Percentiles rank a stretch among this genome's conserved stretches.
Conservation (phyloP, 2,113 vertebrate genomes). For the Pagrus major region DNA sequence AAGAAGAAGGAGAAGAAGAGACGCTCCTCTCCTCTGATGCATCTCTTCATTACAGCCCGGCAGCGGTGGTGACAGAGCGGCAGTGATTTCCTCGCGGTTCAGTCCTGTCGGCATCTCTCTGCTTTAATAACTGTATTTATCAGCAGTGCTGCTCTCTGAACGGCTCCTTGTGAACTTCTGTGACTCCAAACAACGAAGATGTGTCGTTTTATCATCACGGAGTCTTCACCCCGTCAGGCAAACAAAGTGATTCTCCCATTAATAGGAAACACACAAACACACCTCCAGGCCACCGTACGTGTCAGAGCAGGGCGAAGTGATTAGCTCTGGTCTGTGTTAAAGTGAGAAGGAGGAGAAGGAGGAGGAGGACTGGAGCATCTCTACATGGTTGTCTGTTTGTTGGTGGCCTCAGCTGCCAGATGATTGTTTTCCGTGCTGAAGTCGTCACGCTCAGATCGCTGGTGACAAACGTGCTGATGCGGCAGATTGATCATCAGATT, state of each 20-base stretch:
- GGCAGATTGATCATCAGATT: too few relatives aligned
- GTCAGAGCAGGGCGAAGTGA: not conserved
- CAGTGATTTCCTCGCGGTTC: not conserved
- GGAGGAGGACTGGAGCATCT: too few relatives aligned
- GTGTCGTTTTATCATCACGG: conserved; percentile 66
- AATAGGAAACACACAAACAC: conserved; percentile 26
- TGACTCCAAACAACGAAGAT: conserved; percentile 62
- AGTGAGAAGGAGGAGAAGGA: not conserved
- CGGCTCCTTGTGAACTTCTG: too few relatives aligned
- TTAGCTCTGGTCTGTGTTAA: conserved; percentile 2
- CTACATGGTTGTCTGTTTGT: too few relatives aligned
- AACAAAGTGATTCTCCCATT: conserved; percentile 69
- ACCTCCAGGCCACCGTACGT: not conserved
- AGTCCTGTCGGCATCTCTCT: not conserved
- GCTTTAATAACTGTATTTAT: conserved; percentile 74
- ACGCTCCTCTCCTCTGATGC: not conserved
- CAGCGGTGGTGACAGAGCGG: not conserved
- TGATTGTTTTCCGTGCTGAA: not conserved
- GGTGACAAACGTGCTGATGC: not conserved
- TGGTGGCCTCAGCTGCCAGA: too few relatives aligned
- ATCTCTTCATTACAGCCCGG: conserved; percentile 8
- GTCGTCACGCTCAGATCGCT: not conserved
- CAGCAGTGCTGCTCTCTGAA: conserved; percentile 30
- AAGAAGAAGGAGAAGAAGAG: not conserved
- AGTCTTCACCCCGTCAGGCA: conserved; percentile 53